Conservation (phyloP, 2,888 invertebrate species). For the Villa cingulata region DNA sequence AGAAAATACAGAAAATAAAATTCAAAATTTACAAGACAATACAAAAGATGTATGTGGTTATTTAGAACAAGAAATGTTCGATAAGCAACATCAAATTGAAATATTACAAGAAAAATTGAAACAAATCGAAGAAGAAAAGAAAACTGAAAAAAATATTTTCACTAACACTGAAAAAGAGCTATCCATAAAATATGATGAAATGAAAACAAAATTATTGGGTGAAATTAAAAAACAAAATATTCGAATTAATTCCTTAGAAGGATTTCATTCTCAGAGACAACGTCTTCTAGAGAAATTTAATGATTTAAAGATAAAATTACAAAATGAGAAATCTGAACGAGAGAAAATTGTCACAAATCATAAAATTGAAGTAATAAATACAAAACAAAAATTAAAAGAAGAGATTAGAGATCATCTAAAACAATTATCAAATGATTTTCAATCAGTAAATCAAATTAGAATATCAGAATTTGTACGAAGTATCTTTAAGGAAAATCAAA, state of each 20-base stretch:
- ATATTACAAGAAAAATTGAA: neutral
- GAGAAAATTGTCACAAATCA: neutral
- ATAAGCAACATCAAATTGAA: neutral
- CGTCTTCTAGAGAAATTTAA: neutral
- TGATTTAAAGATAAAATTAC: neutral
- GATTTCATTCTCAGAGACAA: neutral
- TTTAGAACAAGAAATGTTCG: neutral
- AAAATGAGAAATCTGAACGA: neutral
- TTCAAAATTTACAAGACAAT: neutral
- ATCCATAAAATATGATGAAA: neutral
- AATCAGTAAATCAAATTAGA: neutral
- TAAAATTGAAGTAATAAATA: neutral
- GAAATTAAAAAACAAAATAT: neutral
- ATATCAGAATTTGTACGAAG: neutral
- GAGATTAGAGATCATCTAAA: neutral
- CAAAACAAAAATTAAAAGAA: neutral
- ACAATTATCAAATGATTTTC: neutral
- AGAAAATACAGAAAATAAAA: slow-evolving; percentile 42
- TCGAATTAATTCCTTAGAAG: neutral
- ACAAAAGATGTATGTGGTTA: neutral
- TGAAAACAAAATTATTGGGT: neutral
- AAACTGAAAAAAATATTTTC: neutral
- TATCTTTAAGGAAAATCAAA: neutral
- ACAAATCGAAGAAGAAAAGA: neutral
- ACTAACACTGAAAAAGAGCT: neutral